Evolutionary conservation across 2,888 invertebrate genomes (phyloP).

Genomic region (Mesorhabditis sp.): DNA sequence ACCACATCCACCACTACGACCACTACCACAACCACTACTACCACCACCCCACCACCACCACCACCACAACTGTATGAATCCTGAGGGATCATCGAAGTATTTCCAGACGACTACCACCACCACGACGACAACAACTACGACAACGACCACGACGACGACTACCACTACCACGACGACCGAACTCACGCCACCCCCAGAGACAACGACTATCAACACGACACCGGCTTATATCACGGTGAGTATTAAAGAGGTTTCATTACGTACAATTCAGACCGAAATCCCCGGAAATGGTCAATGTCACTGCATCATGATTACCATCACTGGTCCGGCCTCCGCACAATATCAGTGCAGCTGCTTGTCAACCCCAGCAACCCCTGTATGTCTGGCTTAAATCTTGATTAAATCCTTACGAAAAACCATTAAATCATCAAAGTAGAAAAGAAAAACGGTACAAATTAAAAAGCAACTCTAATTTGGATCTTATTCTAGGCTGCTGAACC

Average conservation of each 20-base stretch:
- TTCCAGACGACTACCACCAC: conserved; percentile 22
- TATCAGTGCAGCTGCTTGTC: conserved; percentile 38
- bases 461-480: too few species aligned
- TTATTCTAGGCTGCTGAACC: conserved; percentile 9
- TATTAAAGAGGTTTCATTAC: too few species aligned
- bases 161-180: conserved; percentile 19
- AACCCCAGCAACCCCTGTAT: conserved; percentile 13
- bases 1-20: conserved; percentile 22
- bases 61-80: conserved; percentile 12
- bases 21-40: conserved; percentile 20
- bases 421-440: neutral
- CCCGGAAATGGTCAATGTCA: conserved; percentile 22
- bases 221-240: conserved; percentile 12
- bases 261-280: too few species aligned
- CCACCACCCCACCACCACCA: conserved; percentile 20
- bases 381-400: neutral
- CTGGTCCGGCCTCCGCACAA: conserved; percentile 40
- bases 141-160: conserved; percentile 19
- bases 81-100: too few species aligned
- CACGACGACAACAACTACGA: conserved; percentile 20
- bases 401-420: neutral
- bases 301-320: conserved; percentile 45
- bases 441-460: neutral
- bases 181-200: conserved; percentile 11
- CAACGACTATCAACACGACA: conserved; percentile 22